These are phyloP conservation scores for Scylla paramamosain DNA, from an alignment of 1,140 invertebrate species.

Conservation along the genomic window DNA sequence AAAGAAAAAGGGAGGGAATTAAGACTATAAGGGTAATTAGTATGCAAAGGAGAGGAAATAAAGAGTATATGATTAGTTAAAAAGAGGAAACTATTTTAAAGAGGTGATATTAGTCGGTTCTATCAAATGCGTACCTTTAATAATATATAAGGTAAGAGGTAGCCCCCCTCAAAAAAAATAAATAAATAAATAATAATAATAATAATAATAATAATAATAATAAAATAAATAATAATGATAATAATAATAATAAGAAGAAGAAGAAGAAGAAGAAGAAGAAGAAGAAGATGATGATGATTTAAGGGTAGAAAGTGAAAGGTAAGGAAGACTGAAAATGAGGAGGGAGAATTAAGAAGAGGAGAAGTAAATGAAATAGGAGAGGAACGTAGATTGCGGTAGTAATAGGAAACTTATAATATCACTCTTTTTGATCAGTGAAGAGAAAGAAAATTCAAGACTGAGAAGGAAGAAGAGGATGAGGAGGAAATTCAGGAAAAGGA, in stretches of 20 bases:
- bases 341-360: not conserved
- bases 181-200: conserved; percentile 8
- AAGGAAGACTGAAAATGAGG: not conserved
- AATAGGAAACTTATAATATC: not conserved
- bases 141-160: not conserved
- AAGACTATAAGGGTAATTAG: too few relatives aligned
- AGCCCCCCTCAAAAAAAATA: not conserved
- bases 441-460: not conserved
- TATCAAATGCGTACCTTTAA: not conserved
- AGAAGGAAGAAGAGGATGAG: conserved; percentile 6
- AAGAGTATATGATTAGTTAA: too few relatives aligned
- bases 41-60: too few relatives aligned
- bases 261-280: not conserved
- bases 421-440: not conserved
- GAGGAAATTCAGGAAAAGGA: not conserved
- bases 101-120: too few relatives aligned
- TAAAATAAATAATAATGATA: conserved; percentile 31
- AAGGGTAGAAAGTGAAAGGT: not conserved
- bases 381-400: not conserved
- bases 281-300: not conserved
- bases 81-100: too few relatives aligned
- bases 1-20: too few relatives aligned
- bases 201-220: conserved; percentile 43
- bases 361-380: not conserved
- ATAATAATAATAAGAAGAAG: conserved; percentile 39